Base-by-base conservation (phyloP, 2,888 invertebrate species). In the Tenthredo distinguenda region DNA sequence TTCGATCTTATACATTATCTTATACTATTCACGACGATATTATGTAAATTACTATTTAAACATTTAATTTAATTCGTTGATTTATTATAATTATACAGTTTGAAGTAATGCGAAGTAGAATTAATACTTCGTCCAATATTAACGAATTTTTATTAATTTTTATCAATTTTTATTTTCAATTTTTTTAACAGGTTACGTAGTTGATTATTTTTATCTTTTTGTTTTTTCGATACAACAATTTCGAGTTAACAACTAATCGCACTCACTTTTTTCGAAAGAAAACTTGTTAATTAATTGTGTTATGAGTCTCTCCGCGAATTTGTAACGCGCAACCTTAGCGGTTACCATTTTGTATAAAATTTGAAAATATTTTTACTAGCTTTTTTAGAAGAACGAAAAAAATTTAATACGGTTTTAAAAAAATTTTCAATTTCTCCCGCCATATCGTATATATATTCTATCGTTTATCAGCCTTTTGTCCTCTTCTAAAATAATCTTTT, bases 381-480 rank as follows among this genome's bases (percentile, higher is more conserved):
- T 26, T 40, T 43, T 12, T n/a, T 43, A 15, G 10, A 74, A 43
- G 43, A 43, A 10, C 72, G 72, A 43, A 74, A 74, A 10, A n/a
- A 43, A 43, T 74, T 43, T n/a, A 43, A 43, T 21, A 43, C 10
- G 37, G 10, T 74, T n/a, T 6, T 74, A 5, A 43, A 74, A 5
- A 43, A 43, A 9, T 43, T 43, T 74, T 43, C n/a, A 74, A 74
- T 43, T 74, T 43, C 72, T 74, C 43, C 72, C 40, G 72, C 72
- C 72, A 74, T 72, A 72, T 74, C 26, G 40, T 47, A 10, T 15
- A 4, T 47, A 47, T 47, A 15, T 74, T 37, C 3, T 40, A 43
- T 26, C n/a, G 72, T 72, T 40, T 10, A 43, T 68, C 68, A 68
- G 62, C 18, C 68, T 68, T 68, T 21, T 68, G 34, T 68, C 34